Percentiles rank a stretch among this genome's conserved stretches.
Conservation (phyloP, 1,140 invertebrate genomes). For the Alviniconcha marisindica region DNA sequence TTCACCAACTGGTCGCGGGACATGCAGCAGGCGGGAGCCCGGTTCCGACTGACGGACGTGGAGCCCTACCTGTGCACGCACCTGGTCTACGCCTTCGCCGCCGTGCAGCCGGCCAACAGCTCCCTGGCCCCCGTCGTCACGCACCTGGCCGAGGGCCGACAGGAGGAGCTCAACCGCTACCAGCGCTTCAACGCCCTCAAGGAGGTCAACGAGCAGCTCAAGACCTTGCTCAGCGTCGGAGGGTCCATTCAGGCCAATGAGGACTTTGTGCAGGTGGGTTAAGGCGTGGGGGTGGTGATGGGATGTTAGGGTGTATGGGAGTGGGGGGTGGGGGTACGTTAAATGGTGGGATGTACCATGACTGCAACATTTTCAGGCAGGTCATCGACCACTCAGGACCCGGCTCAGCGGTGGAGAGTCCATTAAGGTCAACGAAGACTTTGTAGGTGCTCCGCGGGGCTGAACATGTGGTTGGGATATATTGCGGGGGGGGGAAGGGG, state of each 20-base stretch:
- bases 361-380: conserved; percentile 49
- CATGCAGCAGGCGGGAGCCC: conserved; percentile 46
- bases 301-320: background rate
- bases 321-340: background rate
- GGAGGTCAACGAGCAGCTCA: conserved; percentile 32
- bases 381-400: conserved; percentile 41
- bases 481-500: background rate
- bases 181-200: conserved; percentile 49
- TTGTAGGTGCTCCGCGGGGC: conserved; percentile 43
- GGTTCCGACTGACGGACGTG: conserved; percentile 77
- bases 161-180: conserved; percentile 43
- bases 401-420: conserved; percentile 52
- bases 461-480: too few relatives aligned
- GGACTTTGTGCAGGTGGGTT: conserved; percentile 41
- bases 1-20: conserved; percentile 61
- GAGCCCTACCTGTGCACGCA: conserved; percentile 87
- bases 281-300: too few relatives aligned
- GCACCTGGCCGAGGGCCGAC: conserved; percentile 17
- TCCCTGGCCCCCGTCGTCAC: conserved; percentile 27
- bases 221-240: conserved; percentile 53
- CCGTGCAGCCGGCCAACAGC: conserved; percentile 77
- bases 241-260: conserved; percentile 42
- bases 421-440: conserved; percentile 39
- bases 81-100: conserved; percentile 87
- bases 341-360: too few relatives aligned